Evolutionary conservation across 2,113 vertebrate genomes (phyloP).

Genomic region (Colius striatus): DNA sequence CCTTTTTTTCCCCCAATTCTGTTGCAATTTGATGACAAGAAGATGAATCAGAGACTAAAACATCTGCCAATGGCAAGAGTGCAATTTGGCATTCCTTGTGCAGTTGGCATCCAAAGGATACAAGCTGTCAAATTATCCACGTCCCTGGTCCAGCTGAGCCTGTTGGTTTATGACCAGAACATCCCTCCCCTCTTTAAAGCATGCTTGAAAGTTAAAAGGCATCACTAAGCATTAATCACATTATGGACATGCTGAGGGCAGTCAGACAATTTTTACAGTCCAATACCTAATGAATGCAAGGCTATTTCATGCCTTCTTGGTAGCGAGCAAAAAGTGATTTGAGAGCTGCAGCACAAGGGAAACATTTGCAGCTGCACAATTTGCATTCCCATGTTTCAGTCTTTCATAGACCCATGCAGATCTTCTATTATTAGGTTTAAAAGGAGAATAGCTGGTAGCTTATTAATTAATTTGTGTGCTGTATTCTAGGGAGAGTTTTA

Average conservation of each 20-base stretch:
- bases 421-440: constrained; percentile 49
- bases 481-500: constrained; percentile 3
- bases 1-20: not conserved
- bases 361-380: not conserved
- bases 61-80: not conserved
- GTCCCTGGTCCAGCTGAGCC: not conserved
- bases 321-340: not conserved
- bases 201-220: not conserved
- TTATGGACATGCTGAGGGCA: not conserved
- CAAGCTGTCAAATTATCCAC: not conserved
- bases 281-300: not conserved
- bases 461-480: not conserved
- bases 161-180: not conserved
- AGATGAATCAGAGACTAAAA: not conserved
- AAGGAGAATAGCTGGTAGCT: constrained; percentile 25
- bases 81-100: not conserved
- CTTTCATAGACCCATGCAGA: constrained; percentile 17
- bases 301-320: not conserved
- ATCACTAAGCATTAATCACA: not conserved
- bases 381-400: not conserved
- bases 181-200: not conserved
- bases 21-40: constrained; percentile 6
- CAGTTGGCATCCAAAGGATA: not conserved
- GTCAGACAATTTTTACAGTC: not conserved
- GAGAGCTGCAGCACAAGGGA: not conserved